Evolutionary conservation across 2,797 vertebrate genomes (phyloP).

Genomic region (Ptychadena robeensis): DNA sequence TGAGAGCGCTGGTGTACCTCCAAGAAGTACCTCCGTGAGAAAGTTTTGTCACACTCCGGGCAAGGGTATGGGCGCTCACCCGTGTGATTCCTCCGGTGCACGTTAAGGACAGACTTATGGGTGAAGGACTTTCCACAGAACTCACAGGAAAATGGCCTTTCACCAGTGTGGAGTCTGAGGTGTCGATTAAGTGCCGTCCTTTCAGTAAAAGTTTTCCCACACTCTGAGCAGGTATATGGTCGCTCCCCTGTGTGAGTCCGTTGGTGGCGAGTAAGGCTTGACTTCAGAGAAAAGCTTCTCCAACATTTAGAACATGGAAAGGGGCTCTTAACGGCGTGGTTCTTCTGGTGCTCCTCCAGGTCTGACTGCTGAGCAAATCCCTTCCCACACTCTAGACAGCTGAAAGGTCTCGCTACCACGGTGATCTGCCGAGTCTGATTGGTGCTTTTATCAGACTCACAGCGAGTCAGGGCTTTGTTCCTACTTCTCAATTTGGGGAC

Average conservation of each 20-base stretch:
- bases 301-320: not conserved
- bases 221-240: not conserved
- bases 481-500: not conserved
- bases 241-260: not conserved
- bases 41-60: constrained; percentile 4
- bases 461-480: not conserved
- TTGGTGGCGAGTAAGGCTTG: not conserved
- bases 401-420: not conserved
- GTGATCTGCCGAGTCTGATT: not conserved
- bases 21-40: not conserved
- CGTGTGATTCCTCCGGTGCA: not conserved
- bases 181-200: not conserved
- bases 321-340: not conserved
- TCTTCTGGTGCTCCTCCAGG: not conserved
- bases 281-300: constrained; percentile 2
- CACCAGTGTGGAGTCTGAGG: not conserved
- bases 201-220: not conserved
- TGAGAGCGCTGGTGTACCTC: not conserved
- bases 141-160: constrained; percentile 6
- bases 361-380: not conserved
- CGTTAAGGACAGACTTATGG: not conserved
- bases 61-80: not conserved
- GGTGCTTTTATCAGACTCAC: not conserved
- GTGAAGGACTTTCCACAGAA: not conserved
- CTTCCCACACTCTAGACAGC: not conserved